Conservation (phyloP, 2,797 vertebrate species). For the Eutrigla gurnardus region DNA sequence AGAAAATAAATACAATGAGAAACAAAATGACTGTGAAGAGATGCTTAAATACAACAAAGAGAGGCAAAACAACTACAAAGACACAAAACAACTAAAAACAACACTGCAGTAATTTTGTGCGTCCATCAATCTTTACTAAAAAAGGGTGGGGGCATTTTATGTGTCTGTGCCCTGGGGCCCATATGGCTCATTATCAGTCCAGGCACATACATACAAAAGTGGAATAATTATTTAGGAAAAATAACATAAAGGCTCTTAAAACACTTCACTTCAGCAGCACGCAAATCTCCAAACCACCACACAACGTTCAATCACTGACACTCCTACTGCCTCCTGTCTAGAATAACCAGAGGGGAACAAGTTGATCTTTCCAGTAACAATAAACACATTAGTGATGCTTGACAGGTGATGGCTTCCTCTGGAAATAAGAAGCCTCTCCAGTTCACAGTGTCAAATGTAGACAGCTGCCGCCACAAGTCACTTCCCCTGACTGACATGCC, state of each 20-base stretch:
- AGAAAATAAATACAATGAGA: neutral
- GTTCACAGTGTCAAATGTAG: constrained; percentile 67
- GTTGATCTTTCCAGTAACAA: constrained; percentile 61
- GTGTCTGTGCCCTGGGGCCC: neutral
- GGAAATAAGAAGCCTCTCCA: constrained; percentile 60
- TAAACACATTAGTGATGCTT: constrained; percentile 74
- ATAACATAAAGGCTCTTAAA: constrained; percentile 1
- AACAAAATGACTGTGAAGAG: neutral
- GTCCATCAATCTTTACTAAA: neutral
- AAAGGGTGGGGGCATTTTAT: neutral
- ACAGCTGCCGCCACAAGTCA: constrained; percentile 64
- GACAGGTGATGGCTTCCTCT: constrained; percentile 71
- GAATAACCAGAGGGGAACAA: constrained; percentile 55
- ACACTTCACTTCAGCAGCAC: neutral
- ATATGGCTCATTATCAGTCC: neutral
- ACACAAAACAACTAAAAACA: neutral
- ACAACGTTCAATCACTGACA: constrained; percentile 16
- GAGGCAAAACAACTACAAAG: neutral
- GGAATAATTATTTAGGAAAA: constrained; percentile 4
- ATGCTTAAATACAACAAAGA: neutral
- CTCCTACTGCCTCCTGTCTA: constrained; percentile 21
- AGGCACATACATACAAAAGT: neutral
- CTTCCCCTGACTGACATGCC: constrained; percentile 51
- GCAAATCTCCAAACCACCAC: neutral
- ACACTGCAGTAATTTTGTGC: neutral